Percentiles rank a stretch among this genome's conserved stretches.
Evolutionary conservation across 2,888 invertebrate genomes (phyloP).

Genomic region (Chirona hameri): DNA sequence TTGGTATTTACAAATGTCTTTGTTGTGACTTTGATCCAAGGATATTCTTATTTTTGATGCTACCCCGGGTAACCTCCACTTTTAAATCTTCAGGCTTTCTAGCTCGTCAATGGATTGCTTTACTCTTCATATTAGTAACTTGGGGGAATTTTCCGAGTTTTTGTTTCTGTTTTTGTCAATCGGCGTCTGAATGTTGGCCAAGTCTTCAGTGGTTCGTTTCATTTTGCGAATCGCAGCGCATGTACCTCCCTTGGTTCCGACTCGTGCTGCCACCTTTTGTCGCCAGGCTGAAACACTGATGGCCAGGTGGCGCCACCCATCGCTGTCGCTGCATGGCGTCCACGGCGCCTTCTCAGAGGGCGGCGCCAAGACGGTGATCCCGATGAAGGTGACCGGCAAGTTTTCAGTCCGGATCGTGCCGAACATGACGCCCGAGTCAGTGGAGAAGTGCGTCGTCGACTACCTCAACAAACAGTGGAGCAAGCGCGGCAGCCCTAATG

Average conservation of each 20-base stretch:
- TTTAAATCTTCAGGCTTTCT: too few relatives aligned
- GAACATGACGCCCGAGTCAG: constrained; percentile 76
- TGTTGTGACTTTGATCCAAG: too few relatives aligned
- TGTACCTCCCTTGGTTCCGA: too few relatives aligned
- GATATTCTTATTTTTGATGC: too few relatives aligned
- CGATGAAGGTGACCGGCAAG: constrained; percentile 88
- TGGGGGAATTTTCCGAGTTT: too few relatives aligned
- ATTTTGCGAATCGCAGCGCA: too few relatives aligned
- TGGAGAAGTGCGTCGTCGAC: constrained; percentile 72
- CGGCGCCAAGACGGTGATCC: constrained; percentile 94
- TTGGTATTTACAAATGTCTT: too few relatives aligned
- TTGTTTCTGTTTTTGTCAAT: too few relatives aligned
- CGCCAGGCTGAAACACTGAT: constrained; percentile 69
- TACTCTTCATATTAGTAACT: too few relatives aligned
- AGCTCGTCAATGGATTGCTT: too few relatives aligned
- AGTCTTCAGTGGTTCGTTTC: neutral
- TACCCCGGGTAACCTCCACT: too few relatives aligned
- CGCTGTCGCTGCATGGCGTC: constrained; percentile 90
- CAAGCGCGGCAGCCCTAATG: constrained; percentile 78
- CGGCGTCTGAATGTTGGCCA: too few relatives aligned
- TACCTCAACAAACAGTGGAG: constrained; percentile 74
- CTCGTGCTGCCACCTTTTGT: neutral
- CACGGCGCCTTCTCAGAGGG: constrained; percentile 90
- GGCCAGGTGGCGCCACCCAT: constrained; percentile 94
- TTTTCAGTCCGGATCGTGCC: constrained; percentile 98